Conservation (phyloP, 2,113 vertebrate genomes). For the Cephalopholis sonnerati region DNA sequence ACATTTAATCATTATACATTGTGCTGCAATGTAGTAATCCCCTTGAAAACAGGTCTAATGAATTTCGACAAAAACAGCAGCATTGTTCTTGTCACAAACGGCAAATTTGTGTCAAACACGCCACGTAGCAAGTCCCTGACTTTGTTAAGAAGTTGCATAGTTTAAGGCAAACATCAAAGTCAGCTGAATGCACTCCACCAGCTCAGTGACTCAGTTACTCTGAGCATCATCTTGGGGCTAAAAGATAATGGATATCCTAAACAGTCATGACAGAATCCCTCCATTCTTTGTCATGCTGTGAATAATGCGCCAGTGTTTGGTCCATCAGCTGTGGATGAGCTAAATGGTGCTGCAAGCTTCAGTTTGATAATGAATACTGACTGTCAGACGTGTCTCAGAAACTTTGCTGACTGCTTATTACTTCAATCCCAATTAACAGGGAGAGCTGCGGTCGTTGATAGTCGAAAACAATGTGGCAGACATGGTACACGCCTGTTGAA, state of each 20-base stretch:
- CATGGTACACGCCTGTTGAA: conserved; percentile 11
- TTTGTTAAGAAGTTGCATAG: conserved; percentile 44
- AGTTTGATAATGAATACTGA: conserved; percentile 66
- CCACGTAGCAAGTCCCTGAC: conserved; percentile 7
- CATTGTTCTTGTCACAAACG: conserved; percentile 1
- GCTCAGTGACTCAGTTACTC: conserved; percentile 53
- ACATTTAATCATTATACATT: conserved; percentile 60
- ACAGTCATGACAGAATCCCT: conserved; percentile 65
- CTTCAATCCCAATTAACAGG: conserved; percentile 61
- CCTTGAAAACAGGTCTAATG: conserved; percentile 28
- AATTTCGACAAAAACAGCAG: conserved; percentile 48
- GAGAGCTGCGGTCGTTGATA: conserved; percentile 36
- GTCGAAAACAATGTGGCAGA: conserved; percentile 34
- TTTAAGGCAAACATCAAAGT: conserved; percentile 60
- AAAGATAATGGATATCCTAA: conserved; percentile 75
- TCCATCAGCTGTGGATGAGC: conserved; percentile 55
- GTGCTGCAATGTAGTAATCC: conserved; percentile 34
- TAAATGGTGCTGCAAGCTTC: conserved; percentile 59
- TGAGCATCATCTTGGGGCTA: conserved; percentile 54
- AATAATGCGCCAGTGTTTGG: conserved; percentile 64
- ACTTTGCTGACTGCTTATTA: conserved; percentile 68
- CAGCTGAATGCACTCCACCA: conserved; percentile 48
- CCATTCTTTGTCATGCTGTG: conserved; percentile 62
- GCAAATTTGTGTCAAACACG: conserved; percentile 19
- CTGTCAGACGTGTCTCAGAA: conserved; percentile 56